These are phyloP conservation scores for Gari tellinella DNA, from an alignment of 2,888 invertebrate species.

Conservation along the genomic window DNA sequence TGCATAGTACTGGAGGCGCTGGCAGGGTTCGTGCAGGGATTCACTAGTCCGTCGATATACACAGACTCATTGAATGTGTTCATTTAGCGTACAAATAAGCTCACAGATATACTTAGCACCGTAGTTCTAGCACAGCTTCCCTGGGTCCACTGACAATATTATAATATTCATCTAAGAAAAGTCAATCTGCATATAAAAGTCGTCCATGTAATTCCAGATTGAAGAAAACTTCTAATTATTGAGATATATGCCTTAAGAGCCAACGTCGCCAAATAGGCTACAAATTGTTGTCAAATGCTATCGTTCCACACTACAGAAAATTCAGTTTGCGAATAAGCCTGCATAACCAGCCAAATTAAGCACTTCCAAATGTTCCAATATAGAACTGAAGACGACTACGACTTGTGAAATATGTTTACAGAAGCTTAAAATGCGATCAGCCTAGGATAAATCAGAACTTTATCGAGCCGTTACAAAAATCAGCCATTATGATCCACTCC, in stretches of 20 bases:
- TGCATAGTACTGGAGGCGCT: slow-evolving; percentile 52
- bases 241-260: too few relatives aligned
- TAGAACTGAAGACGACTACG: slow-evolving; percentile 38
- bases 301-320: slow-evolving; percentile 5
- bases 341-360: background rate
- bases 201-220: too few relatives aligned
- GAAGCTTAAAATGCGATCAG: slow-evolving; percentile 66
- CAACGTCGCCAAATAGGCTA: too few relatives aligned
- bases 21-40: slow-evolving; percentile 14
- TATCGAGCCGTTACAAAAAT: slow-evolving; percentile 54
- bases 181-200: too few relatives aligned
- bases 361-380: slow-evolving; percentile 9
- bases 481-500: slow-evolving; percentile 51
- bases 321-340: background rate
- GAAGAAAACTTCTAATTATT: too few relatives aligned
- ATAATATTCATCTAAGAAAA: too few relatives aligned
- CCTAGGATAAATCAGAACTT: slow-evolving; percentile 61
- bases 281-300: too few relatives aligned
- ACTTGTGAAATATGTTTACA: slow-evolving; percentile 64
- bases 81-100: slow-evolving; percentile 64
- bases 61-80: slow-evolving; percentile 76
- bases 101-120: too few relatives aligned
- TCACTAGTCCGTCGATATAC: slow-evolving; percentile 76
- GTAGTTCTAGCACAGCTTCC: too few relatives aligned
- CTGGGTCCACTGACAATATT: too few relatives aligned